Evolutionary conservation across 2,888 invertebrate species (phyloP).

Genomic region (Lapara coniferarum): DNA sequence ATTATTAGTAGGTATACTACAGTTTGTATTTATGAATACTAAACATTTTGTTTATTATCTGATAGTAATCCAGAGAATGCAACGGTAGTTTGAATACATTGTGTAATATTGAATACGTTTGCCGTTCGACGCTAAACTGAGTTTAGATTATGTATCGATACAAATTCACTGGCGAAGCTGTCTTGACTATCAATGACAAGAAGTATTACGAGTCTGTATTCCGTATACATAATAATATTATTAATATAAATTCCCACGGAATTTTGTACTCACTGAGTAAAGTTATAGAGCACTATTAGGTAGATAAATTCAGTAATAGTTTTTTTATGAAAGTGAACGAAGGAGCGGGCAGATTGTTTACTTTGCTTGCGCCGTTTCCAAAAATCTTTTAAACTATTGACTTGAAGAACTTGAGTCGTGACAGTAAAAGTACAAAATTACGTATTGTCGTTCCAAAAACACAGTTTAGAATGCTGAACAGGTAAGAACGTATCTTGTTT

Average conservation of each 20-base stretch:
- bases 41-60: no score
- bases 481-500: not conserved
- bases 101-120: no score
- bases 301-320: not conserved
- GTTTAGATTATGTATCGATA: not conserved
- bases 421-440: not conserved
- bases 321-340: not conserved
- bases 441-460: not conserved
- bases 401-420: not conserved
- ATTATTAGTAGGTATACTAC: no score
- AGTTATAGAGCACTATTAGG: no score
- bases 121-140: not conserved
- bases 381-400: no score
- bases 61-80: no score
- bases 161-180: not conserved
- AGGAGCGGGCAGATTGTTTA: no score
- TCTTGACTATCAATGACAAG: not conserved
- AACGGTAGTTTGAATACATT: no score
- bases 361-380: no score
- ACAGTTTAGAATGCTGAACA: not conserved
- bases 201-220: not conserved
- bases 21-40: no score
- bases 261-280: not conserved
- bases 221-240: not conserved
- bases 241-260: not conserved